Conservation (phyloP, 92 coral and sea anemone species). For the Epizoanthus stellaris region DNA sequence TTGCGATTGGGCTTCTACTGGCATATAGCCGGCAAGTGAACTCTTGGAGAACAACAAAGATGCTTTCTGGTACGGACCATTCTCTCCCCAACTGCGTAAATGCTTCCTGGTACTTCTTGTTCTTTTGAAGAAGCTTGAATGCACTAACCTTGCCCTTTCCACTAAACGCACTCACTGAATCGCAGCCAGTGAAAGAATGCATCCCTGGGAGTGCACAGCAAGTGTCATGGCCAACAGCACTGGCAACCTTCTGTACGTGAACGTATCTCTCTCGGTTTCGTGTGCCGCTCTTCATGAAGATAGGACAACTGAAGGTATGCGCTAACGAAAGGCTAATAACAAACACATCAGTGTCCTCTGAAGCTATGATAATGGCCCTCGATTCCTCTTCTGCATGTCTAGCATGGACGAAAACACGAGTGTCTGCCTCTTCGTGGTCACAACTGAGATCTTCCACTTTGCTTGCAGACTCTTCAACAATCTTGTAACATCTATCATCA, state of each 20-base stretch:
- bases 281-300: constrained; percentile 55
- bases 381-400: constrained; percentile 54
- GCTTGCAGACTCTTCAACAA: constrained; percentile 18
- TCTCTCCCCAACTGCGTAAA: constrained; percentile 50
- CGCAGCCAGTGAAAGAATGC: constrained; percentile 64
- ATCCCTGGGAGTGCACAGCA: constrained; percentile 57
- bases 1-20: constrained; percentile 24
- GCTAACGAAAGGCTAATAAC: constrained; percentile 41
- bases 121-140: constrained; percentile 41
- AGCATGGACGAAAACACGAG: constrained; percentile 47
- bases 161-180: constrained; percentile 61
- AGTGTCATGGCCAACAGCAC: constrained; percentile 47
- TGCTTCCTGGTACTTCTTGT: constrained; percentile 58
- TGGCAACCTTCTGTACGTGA: constrained; percentile 57
- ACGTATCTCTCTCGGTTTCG: constrained; percentile 36
- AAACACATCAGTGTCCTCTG: constrained; percentile 56
- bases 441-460: constrained; percentile 34
- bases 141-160: constrained; percentile 55
- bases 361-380: constrained; percentile 42
- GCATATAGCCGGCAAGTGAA: constrained; percentile 61
- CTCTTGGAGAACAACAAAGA: constrained; percentile 54
- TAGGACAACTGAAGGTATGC: constrained; percentile 33
- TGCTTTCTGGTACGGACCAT: constrained; percentile 53
- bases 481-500: constrained; percentile 35
- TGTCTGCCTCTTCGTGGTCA: constrained; percentile 62